Conservation (phyloP, 2,888 invertebrate species). For the Autographa gamma region DNA sequence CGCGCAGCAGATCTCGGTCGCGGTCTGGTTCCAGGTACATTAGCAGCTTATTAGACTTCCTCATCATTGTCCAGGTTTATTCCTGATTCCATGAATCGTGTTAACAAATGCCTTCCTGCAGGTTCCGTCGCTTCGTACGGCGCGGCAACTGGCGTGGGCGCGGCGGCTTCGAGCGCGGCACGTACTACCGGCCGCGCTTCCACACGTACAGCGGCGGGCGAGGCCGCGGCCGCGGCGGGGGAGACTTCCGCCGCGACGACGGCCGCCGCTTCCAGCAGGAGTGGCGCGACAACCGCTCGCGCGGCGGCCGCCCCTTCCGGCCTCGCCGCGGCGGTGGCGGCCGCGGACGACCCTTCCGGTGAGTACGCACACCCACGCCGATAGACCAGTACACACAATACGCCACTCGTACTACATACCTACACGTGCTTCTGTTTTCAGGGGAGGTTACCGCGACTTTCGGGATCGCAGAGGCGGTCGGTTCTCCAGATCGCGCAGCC, state of each 20-base stretch:
- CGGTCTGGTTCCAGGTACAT: conserved; percentile 87
- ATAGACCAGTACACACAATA: not conserved
- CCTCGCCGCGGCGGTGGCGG: conserved; percentile 81
- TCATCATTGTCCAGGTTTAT: not conserved
- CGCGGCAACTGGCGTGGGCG: conserved; percentile 89
- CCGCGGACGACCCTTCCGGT: conserved; percentile 85
- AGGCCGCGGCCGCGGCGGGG: conserved; percentile 83
- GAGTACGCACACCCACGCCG: not conserved
- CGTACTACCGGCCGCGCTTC: conserved; percentile 94
- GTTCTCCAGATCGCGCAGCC: conserved; percentile 89
- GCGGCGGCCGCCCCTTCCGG: conserved; percentile 81
- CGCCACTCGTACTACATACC: not conserved
- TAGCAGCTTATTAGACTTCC: conserved; percentile 21
- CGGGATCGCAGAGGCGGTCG: conserved; percentile 90
- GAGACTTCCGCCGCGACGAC: conserved; percentile 81
- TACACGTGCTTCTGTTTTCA: not conserved
- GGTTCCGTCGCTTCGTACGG: conserved; percentile 79
- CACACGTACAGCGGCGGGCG: conserved; percentile 90
- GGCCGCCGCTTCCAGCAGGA: conserved; percentile 75
- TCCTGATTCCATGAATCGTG: not conserved
- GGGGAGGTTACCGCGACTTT: conserved; percentile 90
- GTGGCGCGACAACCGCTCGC: conserved; percentile 75
- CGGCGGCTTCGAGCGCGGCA: conserved; percentile 92
- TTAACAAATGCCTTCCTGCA: conserved; percentile 29
- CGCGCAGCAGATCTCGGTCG: conserved; percentile 89